These are phyloP conservation scores for Knipowitschia caucasica DNA, from an alignment of 2,797 vertebrate species.

Conservation along the genomic window DNA sequence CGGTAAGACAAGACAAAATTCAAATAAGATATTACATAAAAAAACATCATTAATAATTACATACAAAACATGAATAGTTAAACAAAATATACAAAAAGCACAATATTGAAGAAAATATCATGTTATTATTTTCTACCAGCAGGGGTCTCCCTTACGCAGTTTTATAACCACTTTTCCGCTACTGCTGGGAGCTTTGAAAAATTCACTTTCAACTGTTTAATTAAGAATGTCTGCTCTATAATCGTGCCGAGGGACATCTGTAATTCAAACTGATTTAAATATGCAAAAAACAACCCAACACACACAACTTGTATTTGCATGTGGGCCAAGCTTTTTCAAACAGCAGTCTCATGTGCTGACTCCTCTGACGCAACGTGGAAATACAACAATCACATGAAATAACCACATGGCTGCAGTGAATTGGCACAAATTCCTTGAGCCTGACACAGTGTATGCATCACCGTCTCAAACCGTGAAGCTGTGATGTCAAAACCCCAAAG, in stretches of 20 bases:
- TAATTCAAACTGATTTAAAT: constrained; percentile 37
- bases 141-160: constrained; percentile 63
- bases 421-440: constrained; percentile 24
- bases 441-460: constrained; percentile 34
- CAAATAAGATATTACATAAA: too few relatives aligned
- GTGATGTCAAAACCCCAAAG: constrained; percentile 50
- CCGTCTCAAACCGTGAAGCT: constrained; percentile 24
- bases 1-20: too few relatives aligned
- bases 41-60: too few relatives aligned
- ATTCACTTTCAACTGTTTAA: constrained; percentile 10
- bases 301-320: constrained; percentile 29
- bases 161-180: constrained; percentile 1
- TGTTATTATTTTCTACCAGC: constrained; percentile 39
- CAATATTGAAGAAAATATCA: not conserved
- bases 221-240: not conserved
- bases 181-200: constrained; percentile 28
- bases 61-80: too few relatives aligned
- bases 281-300: constrained; percentile 45
- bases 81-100: too few relatives aligned
- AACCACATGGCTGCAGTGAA: constrained; percentile 21
- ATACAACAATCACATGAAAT: constrained; percentile 26
- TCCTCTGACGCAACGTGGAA: constrained; percentile 10
- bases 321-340: constrained; percentile 6
- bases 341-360: constrained; percentile 14
- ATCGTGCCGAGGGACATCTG: constrained; percentile 1